phyloP scores from a whole-genome alignment of 2,797 vertebrate genomes.

The Syndactyla subalaris region DNA sequence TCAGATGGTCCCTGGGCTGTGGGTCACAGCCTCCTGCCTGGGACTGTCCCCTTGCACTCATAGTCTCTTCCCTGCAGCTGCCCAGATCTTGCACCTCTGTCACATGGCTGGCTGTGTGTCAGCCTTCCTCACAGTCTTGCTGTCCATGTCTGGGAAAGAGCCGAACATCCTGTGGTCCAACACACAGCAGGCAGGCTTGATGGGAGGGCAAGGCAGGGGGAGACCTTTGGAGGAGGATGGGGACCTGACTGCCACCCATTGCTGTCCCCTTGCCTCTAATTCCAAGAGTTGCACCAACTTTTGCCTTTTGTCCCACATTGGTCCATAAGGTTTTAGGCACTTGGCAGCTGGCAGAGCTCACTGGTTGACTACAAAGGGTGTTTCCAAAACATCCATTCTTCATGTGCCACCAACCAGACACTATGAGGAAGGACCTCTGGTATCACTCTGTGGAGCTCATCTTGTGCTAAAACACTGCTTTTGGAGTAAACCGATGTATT shows the following conservation, averaged over 20 bases:
- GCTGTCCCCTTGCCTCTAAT: neutral
- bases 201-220: neutral
- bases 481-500: neutral
- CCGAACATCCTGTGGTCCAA: neutral
- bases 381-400: neutral
- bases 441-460: neutral
- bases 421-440: neutral
- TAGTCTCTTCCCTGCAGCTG: neutral
- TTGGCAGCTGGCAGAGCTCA: neutral
- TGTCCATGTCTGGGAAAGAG: neutral
- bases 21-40: neutral
- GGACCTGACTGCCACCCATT: neutral
- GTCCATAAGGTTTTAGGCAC: neutral
- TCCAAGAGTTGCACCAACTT: neutral
- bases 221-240: neutral
- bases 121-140: neutral
- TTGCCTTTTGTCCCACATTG: neutral
- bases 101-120: neutral
- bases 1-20: neutral
- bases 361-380: neutral
- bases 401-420: neutral
- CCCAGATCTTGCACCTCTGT: fast-evolving
- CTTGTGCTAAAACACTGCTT: neutral
- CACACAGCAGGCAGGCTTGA: fast-evolving
- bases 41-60: neutral